A percentile compares a stretch with the other conserved stretches of the same genome.
Conservation (phyloP, 2,797 vertebrate genomes). For the Acanthurus leucopareius region DNA sequence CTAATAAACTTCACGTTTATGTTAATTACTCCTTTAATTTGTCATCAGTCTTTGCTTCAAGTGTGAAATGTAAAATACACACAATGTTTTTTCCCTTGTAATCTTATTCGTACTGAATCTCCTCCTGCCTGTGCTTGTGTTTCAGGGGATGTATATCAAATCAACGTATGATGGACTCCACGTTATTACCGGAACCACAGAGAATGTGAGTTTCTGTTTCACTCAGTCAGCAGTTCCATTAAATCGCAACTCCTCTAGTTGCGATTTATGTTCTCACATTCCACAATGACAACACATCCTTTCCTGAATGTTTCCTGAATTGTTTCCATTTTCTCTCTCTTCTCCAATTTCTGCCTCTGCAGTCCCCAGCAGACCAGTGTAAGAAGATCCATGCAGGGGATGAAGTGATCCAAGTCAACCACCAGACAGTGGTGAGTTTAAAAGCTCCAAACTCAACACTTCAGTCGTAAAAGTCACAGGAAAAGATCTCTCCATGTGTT, state of each 20-base stretch:
- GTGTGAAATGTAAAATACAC: neutral
- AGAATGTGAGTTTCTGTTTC: constrained; percentile 81
- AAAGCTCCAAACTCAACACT: constrained; percentile 20
- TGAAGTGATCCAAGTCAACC: constrained; percentile 89
- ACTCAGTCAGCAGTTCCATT: neutral
- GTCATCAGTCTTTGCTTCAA: neutral
- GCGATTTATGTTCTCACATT: constrained; percentile 4
- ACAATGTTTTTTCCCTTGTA: neutral
- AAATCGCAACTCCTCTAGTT: neutral
- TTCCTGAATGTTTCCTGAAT: neutral
- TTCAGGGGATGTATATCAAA: constrained; percentile 89
- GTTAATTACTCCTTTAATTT: neutral
- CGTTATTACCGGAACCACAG: constrained; percentile 88
- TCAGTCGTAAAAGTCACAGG: neutral
- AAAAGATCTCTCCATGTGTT: constrained; percentile 19
- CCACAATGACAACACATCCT: neutral
- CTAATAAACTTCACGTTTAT: neutral
- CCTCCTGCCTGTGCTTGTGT: constrained; percentile 20
- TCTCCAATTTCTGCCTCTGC: constrained; percentile 35
- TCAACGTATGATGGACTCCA: constrained; percentile 89
- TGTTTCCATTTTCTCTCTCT: constrained; percentile 8
- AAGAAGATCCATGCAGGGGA: constrained; percentile 90
- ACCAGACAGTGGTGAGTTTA: constrained; percentile 88
- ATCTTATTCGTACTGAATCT: constrained; percentile 13
- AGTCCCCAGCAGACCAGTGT: constrained; percentile 88